Percentiles rank a stretch among this genome's conserved stretches.
These are phyloP conservation scores for Haliclystus octoradiatus DNA, from an alignment of 30 jellyfish, hydroid and myxozoan genomes.

Conservation along the genomic window DNA sequence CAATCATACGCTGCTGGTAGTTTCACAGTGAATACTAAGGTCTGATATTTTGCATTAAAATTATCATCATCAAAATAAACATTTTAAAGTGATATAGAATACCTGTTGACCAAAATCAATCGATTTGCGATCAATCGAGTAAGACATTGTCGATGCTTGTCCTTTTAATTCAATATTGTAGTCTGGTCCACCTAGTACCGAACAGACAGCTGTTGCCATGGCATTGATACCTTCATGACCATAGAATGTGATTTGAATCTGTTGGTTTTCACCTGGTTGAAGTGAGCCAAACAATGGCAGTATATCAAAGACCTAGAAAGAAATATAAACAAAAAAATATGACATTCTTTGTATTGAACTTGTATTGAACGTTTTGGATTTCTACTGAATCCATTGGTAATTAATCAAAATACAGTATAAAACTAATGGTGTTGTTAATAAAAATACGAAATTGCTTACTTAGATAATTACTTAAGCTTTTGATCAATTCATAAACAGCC, in stretches of 20 bases:
- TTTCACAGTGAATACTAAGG: too few relatives aligned
- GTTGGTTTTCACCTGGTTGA: conserved; percentile 80
- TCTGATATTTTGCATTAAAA: too few relatives aligned
- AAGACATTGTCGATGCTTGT: conserved; percentile 79
- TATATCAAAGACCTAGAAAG: conserved; percentile 69
- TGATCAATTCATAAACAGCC: too few relatives aligned
- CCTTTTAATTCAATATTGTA: conserved; percentile 72
- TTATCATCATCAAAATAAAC: too few relatives aligned
- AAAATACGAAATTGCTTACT: too few relatives aligned
- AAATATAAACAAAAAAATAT: not conserved
- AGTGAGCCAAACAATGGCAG: conserved; percentile 85
- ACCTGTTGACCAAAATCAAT: conserved; percentile 80
- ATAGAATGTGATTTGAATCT: conserved; percentile 80
- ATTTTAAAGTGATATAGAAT: too few relatives aligned
- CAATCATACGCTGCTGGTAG: too few relatives aligned
- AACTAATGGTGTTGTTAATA: too few relatives aligned
- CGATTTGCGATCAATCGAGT: conserved; percentile 26
- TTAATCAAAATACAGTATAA: too few relatives aligned
- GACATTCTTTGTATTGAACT: not conserved
- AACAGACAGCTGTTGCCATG: conserved; percentile 79
- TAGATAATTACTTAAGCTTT: too few relatives aligned
- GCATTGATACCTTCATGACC: conserved; percentile 90
- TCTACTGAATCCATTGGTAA: too few relatives aligned
- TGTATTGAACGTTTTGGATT: too few relatives aligned
- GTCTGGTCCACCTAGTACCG: conserved; percentile 89